These are phyloP conservation scores for Eulimnadia texana DNA, from an alignment of 1,140 invertebrate species.

Conservation along the genomic window DNA sequence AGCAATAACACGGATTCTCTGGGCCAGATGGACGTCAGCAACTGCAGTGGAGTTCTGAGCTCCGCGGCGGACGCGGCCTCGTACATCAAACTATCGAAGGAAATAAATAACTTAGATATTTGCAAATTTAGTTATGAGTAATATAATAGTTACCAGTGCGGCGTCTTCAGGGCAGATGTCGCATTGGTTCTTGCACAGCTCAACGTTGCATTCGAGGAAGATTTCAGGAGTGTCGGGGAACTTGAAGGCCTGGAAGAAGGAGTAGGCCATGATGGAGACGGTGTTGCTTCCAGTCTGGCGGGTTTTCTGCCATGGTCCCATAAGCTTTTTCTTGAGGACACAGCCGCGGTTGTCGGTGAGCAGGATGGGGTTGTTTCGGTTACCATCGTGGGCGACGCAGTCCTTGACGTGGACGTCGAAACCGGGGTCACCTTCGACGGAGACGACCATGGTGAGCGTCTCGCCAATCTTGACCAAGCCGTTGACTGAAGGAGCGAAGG, in stretches of 20 bases:
- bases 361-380: conserved; percentile 44
- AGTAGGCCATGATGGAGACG: conserved; percentile 61
- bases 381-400: conserved; percentile 54
- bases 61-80: neutral
- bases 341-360: conserved; percentile 64
- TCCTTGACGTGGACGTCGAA: conserved; percentile 60
- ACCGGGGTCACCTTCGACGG: conserved; percentile 59
- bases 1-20: conserved; percentile 20
- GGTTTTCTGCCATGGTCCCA: conserved; percentile 65
- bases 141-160: conserved; percentile 4
- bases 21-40: conserved; percentile 17
- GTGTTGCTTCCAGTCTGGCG: conserved; percentile 52
- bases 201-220: conserved; percentile 67
- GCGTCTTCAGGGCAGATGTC: conserved; percentile 46
- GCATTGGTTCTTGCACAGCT: conserved; percentile 66
- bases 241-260: conserved; percentile 71
- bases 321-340: conserved; percentile 62
- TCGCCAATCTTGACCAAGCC: conserved; percentile 71
- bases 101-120: no score
- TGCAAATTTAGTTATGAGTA: no score
- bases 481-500: conserved; percentile 54
- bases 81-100: conserved; percentile 10
- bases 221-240: conserved; percentile 78
- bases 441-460: conserved; percentile 62
- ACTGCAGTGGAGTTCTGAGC: conserved; percentile 1